Conservation (phyloP, 2,797 vertebrate species). For the Holocentrus rufus region DNA sequence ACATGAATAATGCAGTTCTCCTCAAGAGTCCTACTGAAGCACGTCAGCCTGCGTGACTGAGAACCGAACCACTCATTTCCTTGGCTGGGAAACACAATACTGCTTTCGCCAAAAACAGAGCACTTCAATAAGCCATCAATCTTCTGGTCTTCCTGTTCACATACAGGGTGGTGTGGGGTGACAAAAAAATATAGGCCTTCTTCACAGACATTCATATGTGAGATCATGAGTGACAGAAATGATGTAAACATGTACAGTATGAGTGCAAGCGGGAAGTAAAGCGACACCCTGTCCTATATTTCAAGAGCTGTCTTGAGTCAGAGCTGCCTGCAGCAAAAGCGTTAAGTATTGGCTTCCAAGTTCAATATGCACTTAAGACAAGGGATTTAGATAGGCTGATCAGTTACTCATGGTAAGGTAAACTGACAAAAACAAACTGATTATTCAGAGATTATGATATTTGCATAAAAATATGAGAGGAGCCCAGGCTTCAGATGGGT, state of each 20-base stretch:
- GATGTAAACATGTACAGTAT: neutral
- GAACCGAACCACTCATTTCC: slow-evolving; percentile 66
- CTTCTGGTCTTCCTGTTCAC: slow-evolving; percentile 31
- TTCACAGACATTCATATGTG: slow-evolving; percentile 14
- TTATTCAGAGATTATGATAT: slow-evolving; percentile 83
- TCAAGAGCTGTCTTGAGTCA: slow-evolving; percentile 24
- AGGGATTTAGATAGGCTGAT: slow-evolving; percentile 67
- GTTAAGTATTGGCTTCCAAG: slow-evolving; percentile 42
- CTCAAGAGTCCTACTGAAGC: slow-evolving; percentile 76
- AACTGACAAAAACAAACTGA: slow-evolving; percentile 75
- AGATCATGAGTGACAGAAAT: slow-evolving; percentile 21
- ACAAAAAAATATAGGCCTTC: slow-evolving; percentile 7
- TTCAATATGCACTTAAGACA: slow-evolving; percentile 70
- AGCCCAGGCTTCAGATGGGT: slow-evolving; percentile 55
- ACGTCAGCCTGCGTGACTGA: slow-evolving; percentile 72
- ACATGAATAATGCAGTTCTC: slow-evolving; percentile 81
- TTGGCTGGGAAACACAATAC: slow-evolving; percentile 70
- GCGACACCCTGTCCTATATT: slow-evolving; percentile 10
- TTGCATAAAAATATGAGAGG: slow-evolving; percentile 75
- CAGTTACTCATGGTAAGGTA: slow-evolving; percentile 66
- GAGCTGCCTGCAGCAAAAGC: slow-evolving; percentile 26
- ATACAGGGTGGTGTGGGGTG: slow-evolving; percentile 10
- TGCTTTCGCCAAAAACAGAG: slow-evolving; percentile 55
- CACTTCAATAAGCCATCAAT: slow-evolving; percentile 44
- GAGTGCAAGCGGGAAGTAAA: slow-evolving; percentile 9